Evolutionary conservation across 2,888 invertebrate species (phyloP).

Genomic region (Troglohyphantes excavatus): DNA sequence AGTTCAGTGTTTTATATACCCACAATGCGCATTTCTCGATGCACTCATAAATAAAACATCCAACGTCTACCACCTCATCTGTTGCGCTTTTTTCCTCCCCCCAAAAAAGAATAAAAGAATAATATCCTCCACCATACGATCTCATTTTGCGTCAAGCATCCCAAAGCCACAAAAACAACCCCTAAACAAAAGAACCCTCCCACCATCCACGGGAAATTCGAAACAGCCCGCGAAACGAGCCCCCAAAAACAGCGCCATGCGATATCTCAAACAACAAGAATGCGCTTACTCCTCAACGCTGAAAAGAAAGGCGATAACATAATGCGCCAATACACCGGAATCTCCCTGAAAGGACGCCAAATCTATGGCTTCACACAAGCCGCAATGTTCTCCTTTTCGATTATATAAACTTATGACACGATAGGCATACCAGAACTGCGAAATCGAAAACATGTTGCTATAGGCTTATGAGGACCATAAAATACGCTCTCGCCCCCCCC

Average conservation of each 20-base stretch:
- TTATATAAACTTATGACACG: conserved; percentile 57
- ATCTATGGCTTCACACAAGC: conserved; percentile 29
- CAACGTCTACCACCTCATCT: not conserved
- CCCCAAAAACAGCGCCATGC: not conserved
- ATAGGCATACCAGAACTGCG: not conserved
- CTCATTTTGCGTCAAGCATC: not conserved
- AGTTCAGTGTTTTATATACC: no score
- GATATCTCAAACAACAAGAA: conserved; percentile 19
- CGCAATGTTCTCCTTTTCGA: conserved; percentile 40
- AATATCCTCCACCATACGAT: not conserved
- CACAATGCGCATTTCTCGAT: not conserved
- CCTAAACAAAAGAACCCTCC: conserved; percentile 27
- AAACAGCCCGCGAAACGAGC: conserved; percentile 22
- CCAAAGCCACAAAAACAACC: conserved; percentile 9
- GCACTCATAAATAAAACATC: not conserved
- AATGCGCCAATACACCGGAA: conserved; percentile 33
- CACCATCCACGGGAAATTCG: not conserved
- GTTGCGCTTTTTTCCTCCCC: not conserved
- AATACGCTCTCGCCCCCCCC: conserved; percentile 14
- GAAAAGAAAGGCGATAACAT: conserved; percentile 48
- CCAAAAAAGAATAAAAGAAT: not conserved
- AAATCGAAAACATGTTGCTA: conserved; percentile 67
- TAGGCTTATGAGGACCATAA: conserved; percentile 26
- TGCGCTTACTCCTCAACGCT: not conserved
- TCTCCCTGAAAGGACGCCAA: conserved; percentile 16